Evolutionary conservation across 1,140 invertebrate species (phyloP).

Genomic region (Drosophila pectinifera): DNA sequence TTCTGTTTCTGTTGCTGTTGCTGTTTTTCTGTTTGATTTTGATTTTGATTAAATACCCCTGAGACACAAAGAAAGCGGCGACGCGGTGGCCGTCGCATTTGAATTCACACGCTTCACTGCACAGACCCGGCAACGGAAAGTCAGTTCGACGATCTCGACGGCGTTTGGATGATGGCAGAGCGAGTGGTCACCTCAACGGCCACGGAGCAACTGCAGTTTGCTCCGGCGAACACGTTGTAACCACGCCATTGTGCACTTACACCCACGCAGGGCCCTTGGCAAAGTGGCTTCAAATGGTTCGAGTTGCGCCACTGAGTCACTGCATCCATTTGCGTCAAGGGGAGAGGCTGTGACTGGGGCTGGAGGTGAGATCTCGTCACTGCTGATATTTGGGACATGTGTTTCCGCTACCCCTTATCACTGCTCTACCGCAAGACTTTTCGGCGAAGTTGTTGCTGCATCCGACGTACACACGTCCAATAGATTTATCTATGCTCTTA

Average conservation of each 20-base stretch:
- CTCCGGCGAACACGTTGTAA: background rate
- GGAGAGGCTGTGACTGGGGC: background rate
- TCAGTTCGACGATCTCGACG: slow-evolving; percentile 5
- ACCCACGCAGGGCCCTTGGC: background rate
- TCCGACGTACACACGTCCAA: slow-evolving; percentile 13
- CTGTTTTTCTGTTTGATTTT: slow-evolving; percentile 12
- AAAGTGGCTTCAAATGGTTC: background rate
- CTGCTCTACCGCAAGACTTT: slow-evolving; percentile 14
- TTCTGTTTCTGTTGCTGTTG: slow-evolving; percentile 24
- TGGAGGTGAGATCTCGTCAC: background rate
- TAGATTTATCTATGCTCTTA: slow-evolving; percentile 16
- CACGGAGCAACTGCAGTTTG: background rate
- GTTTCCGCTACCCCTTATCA: slow-evolving; percentile 33
- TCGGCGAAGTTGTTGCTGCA: slow-evolving; percentile 24
- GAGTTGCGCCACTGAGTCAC: slow-evolving; percentile 12
- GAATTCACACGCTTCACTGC: slow-evolving; percentile 75
- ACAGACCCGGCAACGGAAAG: slow-evolving; percentile 36
- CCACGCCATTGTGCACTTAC: background rate
- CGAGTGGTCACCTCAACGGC: background rate
- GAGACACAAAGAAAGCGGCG: slow-evolving; percentile 72
- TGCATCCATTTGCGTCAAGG: slow-evolving; percentile 33
- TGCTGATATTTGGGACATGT: slow-evolving; percentile 32
- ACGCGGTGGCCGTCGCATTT: slow-evolving; percentile 59
- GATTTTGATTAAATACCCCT: slow-evolving; percentile 59
- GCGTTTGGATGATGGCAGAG: too few relatives aligned